phyloP scores from a whole-genome alignment of 2,888 invertebrate genomes.

The Poecilus cupreus region DNA sequence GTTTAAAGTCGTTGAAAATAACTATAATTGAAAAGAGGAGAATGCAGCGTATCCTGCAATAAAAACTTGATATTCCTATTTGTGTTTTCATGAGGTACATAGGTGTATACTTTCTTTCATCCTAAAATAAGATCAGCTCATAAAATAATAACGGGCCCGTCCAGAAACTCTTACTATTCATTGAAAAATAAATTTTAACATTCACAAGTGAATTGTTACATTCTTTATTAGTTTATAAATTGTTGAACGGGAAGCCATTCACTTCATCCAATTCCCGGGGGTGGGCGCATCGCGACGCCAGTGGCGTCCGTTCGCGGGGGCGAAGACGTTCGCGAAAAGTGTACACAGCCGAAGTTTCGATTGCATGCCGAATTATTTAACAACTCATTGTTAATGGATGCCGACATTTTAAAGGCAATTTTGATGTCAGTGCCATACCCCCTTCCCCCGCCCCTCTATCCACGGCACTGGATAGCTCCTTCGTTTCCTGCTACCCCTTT shows the following conservation, averaged over 20 bases:
- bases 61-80: constrained; percentile 25
- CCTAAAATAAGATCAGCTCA: constrained; percentile 27
- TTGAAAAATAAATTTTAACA: constrained; percentile 56
- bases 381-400: constrained; percentile 53
- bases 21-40: constrained; percentile 13
- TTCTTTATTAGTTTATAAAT: constrained; percentile 53
- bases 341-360: constrained; percentile 49
- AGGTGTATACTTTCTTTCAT: constrained; percentile 2
- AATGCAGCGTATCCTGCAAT: background rate
- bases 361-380: constrained; percentile 52
- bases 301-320: background rate
- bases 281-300: background rate
- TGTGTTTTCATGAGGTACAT: constrained; percentile 25
- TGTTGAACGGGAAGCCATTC: constrained; percentile 15
- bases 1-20: background rate
- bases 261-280: background rate
- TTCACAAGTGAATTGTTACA: constrained; percentile 55
- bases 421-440: constrained; percentile 25
- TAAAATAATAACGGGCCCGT: background rate
- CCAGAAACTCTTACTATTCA: constrained; percentile 51
- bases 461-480: background rate
- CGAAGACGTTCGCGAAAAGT: background rate
- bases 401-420: constrained; percentile 59
- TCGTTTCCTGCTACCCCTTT: background rate
- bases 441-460: background rate